Base-by-base conservation (phyloP, 2,888 invertebrate species). In the Schizotus pectinicornis region DNA sequence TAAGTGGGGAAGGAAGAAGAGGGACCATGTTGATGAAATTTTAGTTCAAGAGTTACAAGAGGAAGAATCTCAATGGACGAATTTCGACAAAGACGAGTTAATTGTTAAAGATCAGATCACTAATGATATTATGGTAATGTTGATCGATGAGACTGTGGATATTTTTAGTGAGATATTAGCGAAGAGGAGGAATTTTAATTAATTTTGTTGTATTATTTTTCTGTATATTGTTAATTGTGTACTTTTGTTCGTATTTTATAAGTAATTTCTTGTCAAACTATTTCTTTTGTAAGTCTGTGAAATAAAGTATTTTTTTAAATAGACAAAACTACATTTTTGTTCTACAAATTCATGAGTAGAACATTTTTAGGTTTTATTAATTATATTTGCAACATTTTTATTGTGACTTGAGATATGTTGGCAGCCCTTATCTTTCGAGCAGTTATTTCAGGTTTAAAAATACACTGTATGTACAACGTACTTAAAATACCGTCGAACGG, bases 41-140 rank as follows among this genome's bases (percentile, higher is more conserved):
- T 79, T 91, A 52, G 85, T 89, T 31, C 81, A 86, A 54, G 91
- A 91, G 76, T 83, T 88, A 46, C 86, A 86, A 65, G 86, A 85
- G 47, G 90, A 91, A 68, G 90, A 91, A 72, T 81, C 84, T 8
- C 85, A 86, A 63, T 92, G 91, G 91, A 86, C 87, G 1, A 87
- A 87, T 72, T 91, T 88, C 72, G 87, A 89, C 72, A 79, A 83
- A 43, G 90, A 91, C 70, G 90, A 91, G 74, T 79, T 84, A 12
- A 82, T 85, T 34, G 86, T 91, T 13, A 88, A 90, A 70, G 84
- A 86, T 67, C 80, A 83, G 67, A 73, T 85, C 11, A 82, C 88
- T 0, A 83, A 85, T 61, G 82, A 84, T 57, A 81, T 88, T 68
- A 79, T 88, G 57, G 80, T 83, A 61, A 77, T 81, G 62, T 73